These are phyloP conservation scores for Dipodomys ordii DNA, from an alignment of 2,113 vertebrate species.

Conservation along the genomic window DNA sequence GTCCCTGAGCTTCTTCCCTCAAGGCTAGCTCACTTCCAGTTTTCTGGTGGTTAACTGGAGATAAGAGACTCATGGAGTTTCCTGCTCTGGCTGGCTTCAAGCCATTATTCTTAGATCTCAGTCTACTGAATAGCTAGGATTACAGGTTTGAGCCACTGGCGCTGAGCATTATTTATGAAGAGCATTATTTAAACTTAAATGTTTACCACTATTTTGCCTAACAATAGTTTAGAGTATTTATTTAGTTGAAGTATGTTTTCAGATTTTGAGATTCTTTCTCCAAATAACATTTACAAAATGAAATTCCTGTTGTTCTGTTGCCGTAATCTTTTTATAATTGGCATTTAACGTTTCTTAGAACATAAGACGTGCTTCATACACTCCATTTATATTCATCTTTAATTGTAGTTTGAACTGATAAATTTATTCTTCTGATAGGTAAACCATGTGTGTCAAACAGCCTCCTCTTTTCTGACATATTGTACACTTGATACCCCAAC, in stretches of 20 bases:
- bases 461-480: slow-evolving; percentile 32
- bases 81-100: too few species aligned
- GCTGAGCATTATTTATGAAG: too few species aligned
- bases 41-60: too few species aligned
- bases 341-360: slow-evolving; percentile 33
- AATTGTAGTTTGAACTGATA: slow-evolving; percentile 30
- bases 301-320: slow-evolving; percentile 57
- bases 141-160: too few species aligned
- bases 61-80: too few species aligned
- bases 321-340: slow-evolving; percentile 44
- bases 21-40: too few species aligned
- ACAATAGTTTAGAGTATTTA: slow-evolving; percentile 50
- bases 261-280: slow-evolving; percentile 71
- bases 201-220: slow-evolving; percentile 73
- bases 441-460: slow-evolving; percentile 14
- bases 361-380: background rate
- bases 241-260: slow-evolving; percentile 64
- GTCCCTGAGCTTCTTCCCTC: too few species aligned
- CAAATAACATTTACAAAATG: slow-evolving; percentile 51
- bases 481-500: background rate
- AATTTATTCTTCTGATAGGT: background rate
- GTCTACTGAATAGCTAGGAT: too few species aligned
- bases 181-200: slow-evolving; percentile 69
- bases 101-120: too few species aligned
- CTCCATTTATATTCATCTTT: slow-evolving; percentile 49